These are phyloP conservation scores for Oikopleura vanhoeffeni DNA, from an alignment of 23 tunicate genomes.

Conservation along the genomic window DNA sequence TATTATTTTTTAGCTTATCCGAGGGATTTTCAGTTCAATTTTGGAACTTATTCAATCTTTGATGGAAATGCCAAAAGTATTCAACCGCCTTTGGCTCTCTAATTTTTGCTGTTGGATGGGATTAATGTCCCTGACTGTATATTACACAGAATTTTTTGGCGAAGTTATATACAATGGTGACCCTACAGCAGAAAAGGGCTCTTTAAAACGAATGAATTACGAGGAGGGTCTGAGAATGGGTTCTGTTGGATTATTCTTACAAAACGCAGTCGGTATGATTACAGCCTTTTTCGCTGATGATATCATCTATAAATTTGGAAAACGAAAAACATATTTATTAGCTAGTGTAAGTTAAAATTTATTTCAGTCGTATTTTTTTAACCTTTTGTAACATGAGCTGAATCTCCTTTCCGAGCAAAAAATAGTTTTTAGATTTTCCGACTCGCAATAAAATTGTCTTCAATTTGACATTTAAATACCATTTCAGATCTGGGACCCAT, in stretches of 20 bases:
- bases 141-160: not conserved
- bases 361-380: too few relatives aligned
- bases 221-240: not conserved
- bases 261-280: not conserved
- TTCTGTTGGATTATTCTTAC: not conserved
- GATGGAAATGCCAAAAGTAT: not conserved
- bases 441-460: too few relatives aligned
- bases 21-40: not conserved
- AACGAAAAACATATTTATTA: not conserved
- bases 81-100: not conserved
- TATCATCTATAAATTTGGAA: not conserved
- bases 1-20: not conserved
- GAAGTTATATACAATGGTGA: constrained; percentile 5
- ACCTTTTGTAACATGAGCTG: too few relatives aligned
- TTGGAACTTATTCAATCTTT: not conserved
- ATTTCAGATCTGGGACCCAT: too few relatives aligned
- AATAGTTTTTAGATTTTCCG: too few relatives aligned
- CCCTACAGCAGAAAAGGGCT: not conserved
- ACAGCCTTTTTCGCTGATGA: not conserved
- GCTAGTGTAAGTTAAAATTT: constrained; percentile 14
- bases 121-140: not conserved
- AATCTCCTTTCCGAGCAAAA: too few relatives aligned
- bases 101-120: constrained; percentile 13
- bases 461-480: too few relatives aligned
- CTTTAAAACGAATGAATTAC: not conserved